Evolutionary conservation across 2,888 invertebrate species (phyloP), one percentile per base, ranked within the genome.

Genomic region (Agrochola litura): DNA sequence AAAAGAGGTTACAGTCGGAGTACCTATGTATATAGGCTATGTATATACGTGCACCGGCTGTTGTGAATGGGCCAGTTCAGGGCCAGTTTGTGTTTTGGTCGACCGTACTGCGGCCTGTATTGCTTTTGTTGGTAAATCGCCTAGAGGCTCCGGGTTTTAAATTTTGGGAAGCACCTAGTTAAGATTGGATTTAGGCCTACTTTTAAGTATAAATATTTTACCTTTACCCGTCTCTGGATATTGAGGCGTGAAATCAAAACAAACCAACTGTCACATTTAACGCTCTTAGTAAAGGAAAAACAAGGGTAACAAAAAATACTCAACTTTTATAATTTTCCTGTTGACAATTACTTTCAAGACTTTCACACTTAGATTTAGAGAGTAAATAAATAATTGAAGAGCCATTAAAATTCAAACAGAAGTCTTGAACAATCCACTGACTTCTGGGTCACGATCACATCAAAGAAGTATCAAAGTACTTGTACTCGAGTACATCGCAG

Each of bases 351-450:
- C 60, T 73, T 61, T 69, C 19, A 41, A 72, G 61, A 30, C 14
- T 61, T 65, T 22, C 19, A 54, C 43, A 60, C 71, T 67, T 52
- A 41, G 0, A 69, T 43, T 69, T 61, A 65, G 54, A 70, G 54
- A 72, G 49, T 70, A 83, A 86, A 84, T 83, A 83, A 83, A 79
- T 86, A 84, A 84, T 84, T 84, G 86, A 63, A 84, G 84, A 56
- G 65, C 63, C 84, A 83, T 84, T 79, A 43, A 69, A 69, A 74
- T 66, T 30, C 69, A 75, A 77, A 86, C 63, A 72, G 65, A 66
- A 66, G 64, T 69, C 70, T 56, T 30, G 72, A 58, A 83, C 69
- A 73, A 72, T 73, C 54, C 41, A 58, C 37, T 46, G 71, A 60
- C 73, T 84, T 83, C 56, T 67, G 83, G 58, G 84, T 74, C 77